A percentile compares a stretch with the other conserved stretches of the same genome.
These are phyloP conservation scores for Synanthedon formicaeformis DNA, from an alignment of 2,888 invertebrate species.

Conservation along the genomic window DNA sequence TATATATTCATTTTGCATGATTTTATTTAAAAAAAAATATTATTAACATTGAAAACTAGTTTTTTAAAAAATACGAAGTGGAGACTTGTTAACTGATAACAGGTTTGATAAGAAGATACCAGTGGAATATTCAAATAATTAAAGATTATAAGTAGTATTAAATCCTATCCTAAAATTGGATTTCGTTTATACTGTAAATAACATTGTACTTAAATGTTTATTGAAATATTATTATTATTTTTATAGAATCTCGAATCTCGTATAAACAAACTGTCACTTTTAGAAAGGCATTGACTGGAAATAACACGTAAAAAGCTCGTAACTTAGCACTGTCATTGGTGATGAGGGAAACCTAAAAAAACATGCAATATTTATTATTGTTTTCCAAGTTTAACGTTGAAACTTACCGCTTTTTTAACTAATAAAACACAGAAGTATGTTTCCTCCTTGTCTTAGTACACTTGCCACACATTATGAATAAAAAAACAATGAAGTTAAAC, in stretches of 20 bases:
- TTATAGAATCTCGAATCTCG: no score
- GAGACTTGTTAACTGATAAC: slow-evolving; percentile 16
- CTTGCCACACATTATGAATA: slow-evolving; percentile 56
- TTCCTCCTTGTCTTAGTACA: slow-evolving; percentile 58
- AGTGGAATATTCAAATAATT: no score
- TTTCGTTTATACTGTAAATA: no score
- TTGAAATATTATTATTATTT: no score
- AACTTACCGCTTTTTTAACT: slow-evolving; percentile 54
- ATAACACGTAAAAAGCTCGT: background rate
- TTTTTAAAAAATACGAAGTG: background rate
- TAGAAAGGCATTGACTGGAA: slow-evolving; percentile 42
- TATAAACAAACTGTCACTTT: slow-evolving; percentile 33
- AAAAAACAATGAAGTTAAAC: slow-evolving; percentile 14
- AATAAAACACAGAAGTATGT: slow-evolving; percentile 54
- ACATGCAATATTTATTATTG: background rate
- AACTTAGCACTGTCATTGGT: background rate
- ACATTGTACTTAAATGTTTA: no score
- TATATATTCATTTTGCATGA: no score
- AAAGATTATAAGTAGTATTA: no score
- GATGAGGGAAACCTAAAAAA: background rate
- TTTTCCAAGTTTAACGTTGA: background rate
- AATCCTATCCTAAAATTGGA: no score
- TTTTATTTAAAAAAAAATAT: no score
- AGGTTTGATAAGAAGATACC: slow-evolving; percentile 13
- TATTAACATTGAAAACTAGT: no score